Percentiles rank a stretch among this genome's conserved stretches.
These are phyloP conservation scores for Lichenostomus cassidix DNA, from an alignment of 2,113 vertebrate genomes.

Conservation along the genomic window DNA sequence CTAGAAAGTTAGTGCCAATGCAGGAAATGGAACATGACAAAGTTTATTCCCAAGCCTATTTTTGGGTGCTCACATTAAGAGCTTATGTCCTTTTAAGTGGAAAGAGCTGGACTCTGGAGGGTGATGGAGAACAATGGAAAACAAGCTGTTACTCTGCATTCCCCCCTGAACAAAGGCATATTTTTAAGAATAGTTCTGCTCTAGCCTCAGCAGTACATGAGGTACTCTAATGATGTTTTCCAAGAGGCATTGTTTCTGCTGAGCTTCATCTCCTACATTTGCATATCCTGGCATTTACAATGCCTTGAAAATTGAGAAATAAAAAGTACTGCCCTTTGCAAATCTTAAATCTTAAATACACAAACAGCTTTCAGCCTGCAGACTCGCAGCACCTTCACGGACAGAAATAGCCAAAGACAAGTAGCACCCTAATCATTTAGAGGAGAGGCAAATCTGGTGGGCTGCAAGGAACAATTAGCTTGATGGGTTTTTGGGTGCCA, in stretches of 20 bases:
- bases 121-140: not conserved
- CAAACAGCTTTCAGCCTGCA: not conserved
- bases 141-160: not conserved
- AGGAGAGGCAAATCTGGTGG: not conserved
- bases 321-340: not conserved
- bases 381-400: not conserved
- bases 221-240: not conserved
- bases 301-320: slow-evolving; percentile 1
- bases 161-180: not conserved
- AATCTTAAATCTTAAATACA: not conserved
- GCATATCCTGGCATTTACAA: not conserved
- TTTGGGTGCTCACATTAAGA: not conserved
- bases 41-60: not conserved
- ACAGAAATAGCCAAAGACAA: not conserved
- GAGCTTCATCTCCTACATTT: not conserved
- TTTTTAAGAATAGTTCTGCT: not conserved
- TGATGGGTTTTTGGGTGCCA: not conserved
- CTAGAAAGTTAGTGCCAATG: not conserved
- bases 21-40: not conserved
- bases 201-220: not conserved
- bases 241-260: slow-evolving; percentile 1
- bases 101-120: not conserved
- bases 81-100: not conserved
- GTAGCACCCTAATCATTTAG: not conserved
- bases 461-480: not conserved